These are phyloP conservation scores for Lycophotia porphyrea DNA, from an alignment of 2,888 invertebrate species.

Conservation along the genomic window DNA sequence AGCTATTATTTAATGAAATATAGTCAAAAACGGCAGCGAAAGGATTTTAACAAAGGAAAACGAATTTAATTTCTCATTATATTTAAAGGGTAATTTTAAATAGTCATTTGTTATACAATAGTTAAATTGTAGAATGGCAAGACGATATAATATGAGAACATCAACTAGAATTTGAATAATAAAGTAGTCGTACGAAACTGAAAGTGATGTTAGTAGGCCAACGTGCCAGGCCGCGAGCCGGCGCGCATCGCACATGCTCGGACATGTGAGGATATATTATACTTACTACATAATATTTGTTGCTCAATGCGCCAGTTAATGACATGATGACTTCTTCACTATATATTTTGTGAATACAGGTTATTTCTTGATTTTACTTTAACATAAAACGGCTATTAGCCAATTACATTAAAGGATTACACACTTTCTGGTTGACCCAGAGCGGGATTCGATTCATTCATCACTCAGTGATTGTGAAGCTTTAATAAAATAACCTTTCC, in stretches of 20 bases:
- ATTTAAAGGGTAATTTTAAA: background rate
- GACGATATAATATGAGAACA: constrained; percentile 3
- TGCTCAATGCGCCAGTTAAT: constrained; percentile 12
- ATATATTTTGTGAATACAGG: background rate
- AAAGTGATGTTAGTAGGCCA: constrained; percentile 48
- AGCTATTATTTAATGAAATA: background rate
- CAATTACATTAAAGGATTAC: background rate
- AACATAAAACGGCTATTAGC: background rate
- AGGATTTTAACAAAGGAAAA: background rate
- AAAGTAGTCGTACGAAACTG: constrained; percentile 30
- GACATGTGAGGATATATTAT: constrained; percentile 1
- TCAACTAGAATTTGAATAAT: constrained; percentile 24
- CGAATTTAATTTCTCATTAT: background rate
- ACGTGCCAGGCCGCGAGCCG: background rate
- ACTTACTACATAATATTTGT: constrained; percentile 21
- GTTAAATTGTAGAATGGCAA: background rate
- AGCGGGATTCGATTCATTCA: background rate
- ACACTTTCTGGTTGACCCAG: background rate
- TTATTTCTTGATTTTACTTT: background rate
- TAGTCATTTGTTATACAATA: constrained; percentile 4
- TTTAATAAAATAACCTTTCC: background rate
- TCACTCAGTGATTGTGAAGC: background rate
- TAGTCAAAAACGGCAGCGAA: background rate
- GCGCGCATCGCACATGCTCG: constrained; percentile 11
- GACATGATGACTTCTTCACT: background rate